These are phyloP conservation scores for Chrosomus eos DNA, from an alignment of 2,797 vertebrate genomes.

Conservation along the genomic window DNA sequence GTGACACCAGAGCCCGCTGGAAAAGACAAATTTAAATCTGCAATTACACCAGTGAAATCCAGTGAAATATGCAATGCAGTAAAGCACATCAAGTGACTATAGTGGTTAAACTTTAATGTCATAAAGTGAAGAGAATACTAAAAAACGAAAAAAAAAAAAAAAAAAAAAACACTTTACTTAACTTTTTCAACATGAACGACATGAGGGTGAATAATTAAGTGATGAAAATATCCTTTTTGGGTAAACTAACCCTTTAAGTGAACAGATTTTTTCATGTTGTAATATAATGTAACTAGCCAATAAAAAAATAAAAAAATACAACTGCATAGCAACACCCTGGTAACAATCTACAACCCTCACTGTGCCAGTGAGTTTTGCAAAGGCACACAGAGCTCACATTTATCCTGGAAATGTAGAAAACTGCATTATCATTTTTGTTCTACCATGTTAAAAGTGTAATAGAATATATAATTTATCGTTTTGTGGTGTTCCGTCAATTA, in stretches of 20 bases:
- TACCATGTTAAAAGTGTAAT: neutral
- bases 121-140: too few relatives aligned
- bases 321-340: neutral
- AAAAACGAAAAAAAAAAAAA: too few relatives aligned
- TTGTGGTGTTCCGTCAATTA: neutral
- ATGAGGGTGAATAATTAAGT: too few relatives aligned
- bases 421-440: neutral
- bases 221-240: too few relatives aligned
- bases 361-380: neutral
- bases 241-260: too few relatives aligned
- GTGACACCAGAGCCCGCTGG: conserved; percentile 45
- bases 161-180: too few relatives aligned
- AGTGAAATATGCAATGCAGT: conserved; percentile 32
- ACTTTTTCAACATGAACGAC: too few relatives aligned
- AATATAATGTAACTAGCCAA: neutral
- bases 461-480: neutral
- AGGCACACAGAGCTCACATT: neutral
- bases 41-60: conserved; percentile 49
- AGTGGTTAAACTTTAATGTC: too few relatives aligned
- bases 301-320: neutral
- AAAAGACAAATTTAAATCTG: conserved; percentile 53
- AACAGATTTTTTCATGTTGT: neutral
- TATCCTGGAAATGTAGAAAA: neutral
- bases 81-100: conserved; percentile 1
- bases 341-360: neutral